phyloP scores from a whole-genome alignment of 1,140 invertebrate genomes.

The Pseudobourletiella spinata region DNA sequence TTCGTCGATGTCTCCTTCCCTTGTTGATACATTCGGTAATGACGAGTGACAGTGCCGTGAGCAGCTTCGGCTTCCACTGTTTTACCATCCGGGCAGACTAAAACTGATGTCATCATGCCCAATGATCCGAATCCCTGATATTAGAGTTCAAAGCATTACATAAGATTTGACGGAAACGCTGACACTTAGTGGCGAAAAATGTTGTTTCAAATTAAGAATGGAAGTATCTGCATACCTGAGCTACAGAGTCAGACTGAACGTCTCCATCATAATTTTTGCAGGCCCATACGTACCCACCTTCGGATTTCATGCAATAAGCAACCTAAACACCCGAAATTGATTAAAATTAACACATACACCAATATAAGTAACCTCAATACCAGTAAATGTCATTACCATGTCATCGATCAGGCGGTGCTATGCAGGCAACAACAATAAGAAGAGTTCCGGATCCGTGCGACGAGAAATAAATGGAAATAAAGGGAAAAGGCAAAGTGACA shows the following conservation, averaged over 20 bases:
- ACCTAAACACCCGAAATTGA: no score
- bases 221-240: constrained; percentile 73
- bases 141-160: no score
- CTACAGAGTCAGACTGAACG: constrained; percentile 95
- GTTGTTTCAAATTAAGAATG: no score
- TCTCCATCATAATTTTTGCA: constrained; percentile 99
- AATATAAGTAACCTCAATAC: no score
- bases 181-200: no score
- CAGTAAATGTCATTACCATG: no score
- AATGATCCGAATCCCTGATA: constrained; percentile 57
- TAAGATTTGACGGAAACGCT: no score
- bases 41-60: constrained; percentile 75
- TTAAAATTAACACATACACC: no score
- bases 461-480: no score
- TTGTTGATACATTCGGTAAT: constrained; percentile 87
- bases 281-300: constrained; percentile 94
- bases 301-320: constrained; percentile 94
- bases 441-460: no score
- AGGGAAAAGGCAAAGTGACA: no score
- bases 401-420: constrained; percentile 92
- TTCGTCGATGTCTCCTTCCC: constrained; percentile 97
- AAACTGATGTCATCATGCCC: constrained; percentile 91
- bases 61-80: constrained; percentile 96
- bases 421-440: no score
- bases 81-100: constrained; percentile 90